Evolutionary conservation across 2,797 vertebrate species (phyloP).

Genomic region (Thripadectes ignobilis): DNA sequence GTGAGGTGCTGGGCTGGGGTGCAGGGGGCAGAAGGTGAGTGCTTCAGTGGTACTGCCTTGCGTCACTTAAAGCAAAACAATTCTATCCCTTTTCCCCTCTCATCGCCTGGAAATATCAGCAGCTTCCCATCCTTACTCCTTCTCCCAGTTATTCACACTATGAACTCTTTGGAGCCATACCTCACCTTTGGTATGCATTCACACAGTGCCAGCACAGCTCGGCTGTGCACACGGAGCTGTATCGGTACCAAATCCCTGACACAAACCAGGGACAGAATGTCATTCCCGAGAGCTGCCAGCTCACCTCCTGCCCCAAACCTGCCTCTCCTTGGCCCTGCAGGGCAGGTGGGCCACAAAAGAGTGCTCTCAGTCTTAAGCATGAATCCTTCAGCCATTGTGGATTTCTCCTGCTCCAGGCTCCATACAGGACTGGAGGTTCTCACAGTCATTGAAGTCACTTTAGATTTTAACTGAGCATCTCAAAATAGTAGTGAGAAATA

Average conservation of each 20-base stretch:
- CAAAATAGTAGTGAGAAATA: neutral
- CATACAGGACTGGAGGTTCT: neutral
- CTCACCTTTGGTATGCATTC: neutral
- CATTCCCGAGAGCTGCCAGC: neutral
- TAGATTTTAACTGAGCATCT: neutral
- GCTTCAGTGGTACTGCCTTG: neutral
- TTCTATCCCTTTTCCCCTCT: neutral
- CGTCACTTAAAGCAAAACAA: neutral
- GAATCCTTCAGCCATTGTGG: neutral
- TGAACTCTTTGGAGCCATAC: accelerated
- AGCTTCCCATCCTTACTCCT: neutral
- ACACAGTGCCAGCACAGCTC: neutral
- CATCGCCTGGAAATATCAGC: neutral
- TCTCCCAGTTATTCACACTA: neutral
- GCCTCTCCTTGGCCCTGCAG: neutral
- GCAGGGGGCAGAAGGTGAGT: neutral
- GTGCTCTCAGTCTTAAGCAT: accelerated
- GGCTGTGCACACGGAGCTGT: accelerated
- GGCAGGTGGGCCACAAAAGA: accelerated
- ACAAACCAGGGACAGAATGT: accelerated
- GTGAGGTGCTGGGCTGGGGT: neutral
- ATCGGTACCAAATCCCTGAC: neutral
- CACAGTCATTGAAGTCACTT: neutral
- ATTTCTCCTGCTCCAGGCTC: neutral
- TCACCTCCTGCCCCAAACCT: accelerated